These are phyloP conservation scores for Cantharis lateralis DNA, from an alignment of 2,888 invertebrate genomes.

Conservation along the genomic window DNA sequence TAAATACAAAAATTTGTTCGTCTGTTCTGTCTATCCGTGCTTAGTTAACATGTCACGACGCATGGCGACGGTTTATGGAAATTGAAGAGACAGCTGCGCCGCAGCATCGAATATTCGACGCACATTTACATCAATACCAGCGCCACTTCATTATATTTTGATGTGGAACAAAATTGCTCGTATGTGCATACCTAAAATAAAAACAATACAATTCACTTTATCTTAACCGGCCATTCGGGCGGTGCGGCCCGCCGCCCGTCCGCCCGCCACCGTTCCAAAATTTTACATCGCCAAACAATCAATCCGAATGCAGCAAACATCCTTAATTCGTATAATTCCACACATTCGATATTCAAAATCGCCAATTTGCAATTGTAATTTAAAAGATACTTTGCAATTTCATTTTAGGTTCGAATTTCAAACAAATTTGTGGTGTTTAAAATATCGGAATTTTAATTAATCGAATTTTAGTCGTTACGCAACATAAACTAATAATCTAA, in stretches of 20 bases:
- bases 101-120: slow-evolving; percentile 37
- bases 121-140: slow-evolving; percentile 41
- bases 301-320: not conserved
- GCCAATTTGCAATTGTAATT: not conserved
- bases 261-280: not conserved
- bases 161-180: slow-evolving; percentile 31
- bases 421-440: not conserved
- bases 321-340: not conserved
- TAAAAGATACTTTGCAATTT: not conserved
- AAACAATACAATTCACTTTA: slow-evolving; percentile 6
- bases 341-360: not conserved
- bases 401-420: not conserved
- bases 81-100: slow-evolving; percentile 40
- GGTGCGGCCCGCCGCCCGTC: no score
- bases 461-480: not conserved
- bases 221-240: not conserved
- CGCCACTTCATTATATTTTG: slow-evolving; percentile 39
- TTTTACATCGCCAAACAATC: not conserved
- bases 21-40: slow-evolving; percentile 10
- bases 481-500: not conserved
- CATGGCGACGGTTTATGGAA: slow-evolving; percentile 39
- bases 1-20: slow-evolving; percentile 38
- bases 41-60: slow-evolving; percentile 29
- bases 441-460: not conserved
- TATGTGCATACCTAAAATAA: slow-evolving; percentile 10